Percentiles rank a stretch among this genome's conserved stretches.
Evolutionary conservation across 2,113 vertebrate species (phyloP).

Genomic region (Hepsetus odoe): DNA sequence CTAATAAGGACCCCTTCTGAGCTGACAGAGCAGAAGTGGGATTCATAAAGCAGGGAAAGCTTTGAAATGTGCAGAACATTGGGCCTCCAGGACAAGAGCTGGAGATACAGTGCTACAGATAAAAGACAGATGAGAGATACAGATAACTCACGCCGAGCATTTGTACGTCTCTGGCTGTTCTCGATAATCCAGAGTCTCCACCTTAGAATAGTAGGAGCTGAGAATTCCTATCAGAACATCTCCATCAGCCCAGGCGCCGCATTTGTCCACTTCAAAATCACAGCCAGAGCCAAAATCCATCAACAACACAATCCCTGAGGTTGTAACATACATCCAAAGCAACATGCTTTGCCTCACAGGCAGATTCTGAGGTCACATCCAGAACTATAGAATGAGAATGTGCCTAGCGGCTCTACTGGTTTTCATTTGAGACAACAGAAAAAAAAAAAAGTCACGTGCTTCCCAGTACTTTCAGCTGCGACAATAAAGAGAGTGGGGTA

Average conservation of each 20-base stretch:
- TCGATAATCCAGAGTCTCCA: constrained; percentile 47
- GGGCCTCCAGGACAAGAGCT: too few relatives aligned
- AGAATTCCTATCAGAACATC: constrained; percentile 70
- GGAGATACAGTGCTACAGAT: too few relatives aligned
- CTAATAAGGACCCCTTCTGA: too few relatives aligned
- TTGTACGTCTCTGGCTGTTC: constrained; percentile 54
- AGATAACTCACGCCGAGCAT: constrained; percentile 66
- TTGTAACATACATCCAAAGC: neutral
- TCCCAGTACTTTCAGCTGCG: neutral
- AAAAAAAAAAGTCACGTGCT: constrained; percentile 13
- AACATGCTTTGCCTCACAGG: constrained; percentile 35
- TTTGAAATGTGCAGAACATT: too few relatives aligned
- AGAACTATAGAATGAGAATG: neutral
- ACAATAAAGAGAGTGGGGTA: neutral
- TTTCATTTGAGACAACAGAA: constrained; percentile 20
- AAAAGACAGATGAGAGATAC: neutral
- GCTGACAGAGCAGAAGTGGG: too few relatives aligned
- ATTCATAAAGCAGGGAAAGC: too few relatives aligned
- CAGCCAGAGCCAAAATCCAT: constrained; percentile 11
- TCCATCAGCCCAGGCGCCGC: constrained; percentile 58
- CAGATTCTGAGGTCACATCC: constrained; percentile 2
- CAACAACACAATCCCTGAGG: constrained; percentile 1
- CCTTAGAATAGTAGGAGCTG: constrained; percentile 56
- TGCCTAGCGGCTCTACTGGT: neutral
- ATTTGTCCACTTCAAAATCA: constrained; percentile 26